Conservation (phyloP, 2,888 invertebrate genomes). For the Eristalis tenax region DNA sequence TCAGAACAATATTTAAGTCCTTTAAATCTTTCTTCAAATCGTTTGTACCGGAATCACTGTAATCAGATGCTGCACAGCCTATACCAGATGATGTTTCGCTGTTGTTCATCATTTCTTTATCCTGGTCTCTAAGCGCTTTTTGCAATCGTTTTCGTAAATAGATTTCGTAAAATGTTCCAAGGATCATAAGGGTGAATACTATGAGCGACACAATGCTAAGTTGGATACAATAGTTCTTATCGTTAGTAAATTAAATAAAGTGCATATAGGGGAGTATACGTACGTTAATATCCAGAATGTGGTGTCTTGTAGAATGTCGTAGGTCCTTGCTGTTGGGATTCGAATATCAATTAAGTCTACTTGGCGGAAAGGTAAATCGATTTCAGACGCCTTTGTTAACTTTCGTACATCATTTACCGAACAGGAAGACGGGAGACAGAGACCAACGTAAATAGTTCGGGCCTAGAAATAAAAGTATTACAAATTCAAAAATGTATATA, state of each 20-base stretch:
- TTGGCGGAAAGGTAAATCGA: slow-evolving; percentile 81
- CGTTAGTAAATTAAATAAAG: neutral
- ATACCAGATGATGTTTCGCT: slow-evolving; percentile 81
- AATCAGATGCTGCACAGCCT: slow-evolving; percentile 82
- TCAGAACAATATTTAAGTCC: slow-evolving; percentile 79
- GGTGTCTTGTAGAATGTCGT: slow-evolving; percentile 85
- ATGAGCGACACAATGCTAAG: slow-evolving; percentile 83
- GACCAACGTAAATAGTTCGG: slow-evolving; percentile 87
- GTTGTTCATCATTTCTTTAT: slow-evolving; percentile 80
- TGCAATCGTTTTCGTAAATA: slow-evolving; percentile 78
- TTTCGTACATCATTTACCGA: slow-evolving; percentile 84
- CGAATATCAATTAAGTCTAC: slow-evolving; percentile 86
- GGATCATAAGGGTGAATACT: slow-evolving; percentile 83
- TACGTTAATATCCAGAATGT: slow-evolving; percentile 88
- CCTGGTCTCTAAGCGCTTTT: slow-evolving; percentile 77
- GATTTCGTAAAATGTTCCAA: slow-evolving; percentile 88
- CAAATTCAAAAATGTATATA: slow-evolving; percentile 8
- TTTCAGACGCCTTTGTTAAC: slow-evolving; percentile 83
- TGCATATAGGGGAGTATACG: slow-evolving; percentile 76
- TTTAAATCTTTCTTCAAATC: slow-evolving; percentile 78
- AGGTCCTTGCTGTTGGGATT: slow-evolving; percentile 86
- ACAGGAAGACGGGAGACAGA: slow-evolving; percentile 89
- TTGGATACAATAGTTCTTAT: slow-evolving; percentile 60
- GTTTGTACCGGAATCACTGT: slow-evolving; percentile 79
- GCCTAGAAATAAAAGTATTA: slow-evolving; percentile 81